Evolutionary conservation across 2,113 vertebrate genomes (phyloP), one percentile per base, ranked within the genome.

Genomic region (Tachycineta bicolor): DNA sequence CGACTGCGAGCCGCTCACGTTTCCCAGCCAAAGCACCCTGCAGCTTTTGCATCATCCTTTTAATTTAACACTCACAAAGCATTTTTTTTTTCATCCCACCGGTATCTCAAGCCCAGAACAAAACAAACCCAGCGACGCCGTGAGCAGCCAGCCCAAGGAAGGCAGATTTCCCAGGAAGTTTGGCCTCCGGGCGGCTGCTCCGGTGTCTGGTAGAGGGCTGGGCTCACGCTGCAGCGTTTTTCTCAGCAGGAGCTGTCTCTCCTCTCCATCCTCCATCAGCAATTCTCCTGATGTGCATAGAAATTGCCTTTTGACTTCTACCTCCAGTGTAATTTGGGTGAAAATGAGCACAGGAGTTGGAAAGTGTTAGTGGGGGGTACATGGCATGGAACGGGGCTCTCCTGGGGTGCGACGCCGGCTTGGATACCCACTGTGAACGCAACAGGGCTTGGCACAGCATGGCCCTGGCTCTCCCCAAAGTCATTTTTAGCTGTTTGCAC

Each of bases 241-340:
- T 70, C 95, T 89, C 95, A 81, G 95, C 80, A 44, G 91, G 94
- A 92, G 46, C 34, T 59, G 44, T 33, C 60, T 83, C 67, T 87
- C n/a, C 50, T 77, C 77, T 89, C 93, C 47, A 49, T 43, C 49
- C 14, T 84, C 95, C 69, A 77, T 63, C 49, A 43, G 56, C 89
- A 65, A 6, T 81, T 83, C 79, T 76, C 77, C 70, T 52, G 64
- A 65, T 5, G 37, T 0, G 24, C 83, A 78, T 64, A 93, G 94
- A 94, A 96, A 96, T 44, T 83, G 80, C 83, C 89, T 90, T 90
- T 94, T 87, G 91, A 90, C 76, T 97, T 90, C 80, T 55, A 73
- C 29, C 76, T 81, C 69, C 63, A 60, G 22, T 34, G 76, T 49
- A 86, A 70, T 93, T 92, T 67, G 89, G 90, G 80, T 89, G 77